Conservation (phyloP, 2,888 invertebrate species). For the Melinopterus prodromus region DNA sequence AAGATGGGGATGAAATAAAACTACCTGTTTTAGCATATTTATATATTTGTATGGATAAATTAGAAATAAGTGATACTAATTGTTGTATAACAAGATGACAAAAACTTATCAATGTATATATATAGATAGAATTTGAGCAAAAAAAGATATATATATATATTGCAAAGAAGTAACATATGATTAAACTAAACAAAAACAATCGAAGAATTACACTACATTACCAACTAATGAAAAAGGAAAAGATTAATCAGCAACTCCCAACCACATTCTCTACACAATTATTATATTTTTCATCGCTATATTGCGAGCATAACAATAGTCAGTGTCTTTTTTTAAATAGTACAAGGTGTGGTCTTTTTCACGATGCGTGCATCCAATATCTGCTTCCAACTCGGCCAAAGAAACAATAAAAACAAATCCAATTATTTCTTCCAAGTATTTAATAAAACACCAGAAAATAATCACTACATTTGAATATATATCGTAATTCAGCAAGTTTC, state of each 20-base stretch:
- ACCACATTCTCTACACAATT: neutral
- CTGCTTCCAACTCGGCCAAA: neutral
- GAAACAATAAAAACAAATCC: neutral
- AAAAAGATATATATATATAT: constrained; percentile 34
- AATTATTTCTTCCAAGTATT: neutral
- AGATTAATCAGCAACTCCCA: constrained; percentile 17
- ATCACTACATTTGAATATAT: neutral
- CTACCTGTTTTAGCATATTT: constrained; percentile 33
- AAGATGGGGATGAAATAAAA: constrained; percentile 7
- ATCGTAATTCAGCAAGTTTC: neutral
- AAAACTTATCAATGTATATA: constrained; percentile 14
- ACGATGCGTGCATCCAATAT: neutral
- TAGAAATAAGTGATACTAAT: constrained; percentile 35
- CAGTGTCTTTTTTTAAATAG: constrained; percentile 4
- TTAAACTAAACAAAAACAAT: constrained; percentile 33
- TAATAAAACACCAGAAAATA: constrained; percentile 4
- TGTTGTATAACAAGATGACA: constrained; percentile 36
- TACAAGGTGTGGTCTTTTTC: neutral
- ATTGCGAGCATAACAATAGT: neutral
- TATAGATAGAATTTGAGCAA: constrained; percentile 33
- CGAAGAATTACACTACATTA: constrained; percentile 34
- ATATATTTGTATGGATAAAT: constrained; percentile 37
- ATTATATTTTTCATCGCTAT: constrained; percentile 11
- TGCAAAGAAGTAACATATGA: constrained; percentile 32
- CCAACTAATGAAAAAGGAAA: constrained; percentile 34